phyloP scores from a whole-genome alignment of 2,888 invertebrate species.

The Chaetogeoica ovagalla region DNA sequence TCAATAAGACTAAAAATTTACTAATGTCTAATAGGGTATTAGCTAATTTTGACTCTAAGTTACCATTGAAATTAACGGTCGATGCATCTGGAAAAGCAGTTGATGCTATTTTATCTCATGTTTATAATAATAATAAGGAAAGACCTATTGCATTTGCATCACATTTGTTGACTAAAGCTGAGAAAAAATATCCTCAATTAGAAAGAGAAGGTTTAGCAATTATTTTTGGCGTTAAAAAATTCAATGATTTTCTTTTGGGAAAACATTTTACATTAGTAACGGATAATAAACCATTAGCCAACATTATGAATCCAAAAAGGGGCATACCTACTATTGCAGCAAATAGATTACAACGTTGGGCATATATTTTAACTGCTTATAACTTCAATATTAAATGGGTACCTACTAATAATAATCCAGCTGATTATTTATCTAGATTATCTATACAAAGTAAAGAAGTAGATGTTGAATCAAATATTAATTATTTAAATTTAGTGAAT shows the following conservation, averaged over 20 bases:
- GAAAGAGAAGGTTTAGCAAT: constrained; percentile 12
- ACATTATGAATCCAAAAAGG: constrained; percentile 10
- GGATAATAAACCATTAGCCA: not conserved
- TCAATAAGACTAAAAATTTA: constrained; percentile 1
- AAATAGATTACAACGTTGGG: not conserved
- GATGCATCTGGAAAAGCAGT: constrained; percentile 8
- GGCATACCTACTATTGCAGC: constrained; percentile 17
- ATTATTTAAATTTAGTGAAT: constrained; percentile 19
- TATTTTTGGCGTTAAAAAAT: constrained; percentile 24
- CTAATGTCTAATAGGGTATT: constrained; percentile 8
- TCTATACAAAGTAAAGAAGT: not conserved
- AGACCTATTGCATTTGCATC: constrained; percentile 25
- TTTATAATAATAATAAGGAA: constrained; percentile 20
- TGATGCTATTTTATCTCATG: constrained; percentile 15
- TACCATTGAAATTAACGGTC: constrained; percentile 22
- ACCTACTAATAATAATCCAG: constrained; percentile 14
- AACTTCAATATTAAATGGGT: constrained; percentile 2
- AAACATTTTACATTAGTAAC: constrained; percentile 14
- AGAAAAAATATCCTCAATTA: constrained; percentile 25
- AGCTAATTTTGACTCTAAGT: constrained; percentile 10
- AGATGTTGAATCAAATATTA: not conserved
- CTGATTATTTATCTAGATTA: constrained; percentile 19
- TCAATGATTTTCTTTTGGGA: constrained; percentile 17
- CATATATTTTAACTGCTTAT: not conserved
- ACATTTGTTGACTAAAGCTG: constrained; percentile 19